A percentile compares a stretch with the other conserved stretches of the same genome.
Evolutionary conservation across 2,888 invertebrate genomes (phyloP).

Genomic region (Eupithecia vulgata): DNA sequence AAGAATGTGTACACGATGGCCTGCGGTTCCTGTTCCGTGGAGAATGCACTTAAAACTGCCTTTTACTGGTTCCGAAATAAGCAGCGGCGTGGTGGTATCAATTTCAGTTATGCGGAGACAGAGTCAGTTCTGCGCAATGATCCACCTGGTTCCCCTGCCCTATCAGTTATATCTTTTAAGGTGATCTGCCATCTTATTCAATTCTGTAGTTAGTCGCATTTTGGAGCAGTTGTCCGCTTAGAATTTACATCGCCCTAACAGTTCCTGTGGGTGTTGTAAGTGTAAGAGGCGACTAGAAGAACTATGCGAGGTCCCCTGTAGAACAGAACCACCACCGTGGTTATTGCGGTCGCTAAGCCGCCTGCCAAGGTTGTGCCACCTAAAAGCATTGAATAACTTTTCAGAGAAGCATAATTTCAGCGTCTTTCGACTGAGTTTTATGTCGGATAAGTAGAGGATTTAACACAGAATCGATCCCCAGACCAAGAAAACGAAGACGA

Average conservation of each 20-base stretch:
- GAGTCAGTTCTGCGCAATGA: background rate
- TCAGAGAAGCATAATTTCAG: too few relatives aligned
- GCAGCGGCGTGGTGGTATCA: background rate
- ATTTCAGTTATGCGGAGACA: background rate
- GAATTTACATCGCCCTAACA: background rate
- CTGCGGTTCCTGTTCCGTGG: background rate
- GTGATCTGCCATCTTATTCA: background rate
- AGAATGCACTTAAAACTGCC: conserved; percentile 5
- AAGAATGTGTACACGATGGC: background rate
- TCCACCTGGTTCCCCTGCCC: background rate
- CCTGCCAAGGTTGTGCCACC: too few relatives aligned
- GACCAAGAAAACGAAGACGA: background rate
- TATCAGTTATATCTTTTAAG: background rate
- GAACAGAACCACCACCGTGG: too few relatives aligned
- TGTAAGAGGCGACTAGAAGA: background rate
- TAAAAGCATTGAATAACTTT: too few relatives aligned
- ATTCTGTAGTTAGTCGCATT: background rate
- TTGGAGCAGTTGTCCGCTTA: background rate
- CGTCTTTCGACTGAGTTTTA: too few relatives aligned
- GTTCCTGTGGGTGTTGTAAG: background rate
- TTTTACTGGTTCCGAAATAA: background rate
- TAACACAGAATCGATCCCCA: background rate
- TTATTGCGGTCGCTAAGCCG: too few relatives aligned
- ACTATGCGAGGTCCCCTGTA: background rate
- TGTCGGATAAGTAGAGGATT: too few relatives aligned